Base-by-base conservation (phyloP, 2,113 vertebrate genomes). In the Pardalotus punctatus region DNA sequence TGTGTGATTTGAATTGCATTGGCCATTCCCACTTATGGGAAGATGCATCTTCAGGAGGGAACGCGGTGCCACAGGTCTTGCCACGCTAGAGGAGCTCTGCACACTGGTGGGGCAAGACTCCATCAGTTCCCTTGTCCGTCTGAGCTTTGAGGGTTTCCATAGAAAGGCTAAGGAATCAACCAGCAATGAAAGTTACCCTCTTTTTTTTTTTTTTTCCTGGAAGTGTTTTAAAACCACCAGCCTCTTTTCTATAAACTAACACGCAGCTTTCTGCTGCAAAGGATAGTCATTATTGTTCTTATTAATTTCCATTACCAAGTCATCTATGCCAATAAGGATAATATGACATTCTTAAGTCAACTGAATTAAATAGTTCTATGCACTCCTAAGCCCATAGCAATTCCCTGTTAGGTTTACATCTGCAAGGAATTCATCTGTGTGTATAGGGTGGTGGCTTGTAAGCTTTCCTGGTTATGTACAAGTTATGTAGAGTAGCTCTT, bases 1-100 rank as follows among this genome's bases (percentile, higher is more conserved):
- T 47, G 33, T 12, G 54, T 57, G 35, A 83, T 23, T 78, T 62
- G 29, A 51, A 14, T 58, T 81, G 9, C 3, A 15, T 40, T 82
- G 38, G 14, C 17, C 20, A 61, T 14, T 9, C 28, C 5, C 10
- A 10, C 21, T 14, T 56, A 22, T 0, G 7, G 53, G 21, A 83
- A 62, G 60, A 51, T 64, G 38, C 5, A n/a, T 12, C 33, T 87
- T 25, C 53, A 43, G n/a, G 11, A 47, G 14, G 3, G 10, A 66
- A 4, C 0, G 0, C 0, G 1, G 33, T 69, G 23, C 27, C 8
- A 1, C 16, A 15, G 12, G 13, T 65, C 50, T 67, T 1, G 1
- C 14, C 13, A 2, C 14, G 40, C 9, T 29, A 20, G 33, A 70
- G 33, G 18, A 78, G 25, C 14, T 66, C 64, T 74, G 51, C 29